Evolutionary conservation across 2,888 invertebrate species (phyloP), one percentile per base, ranked within the genome.

Genomic region (Melolontha melolontha): DNA sequence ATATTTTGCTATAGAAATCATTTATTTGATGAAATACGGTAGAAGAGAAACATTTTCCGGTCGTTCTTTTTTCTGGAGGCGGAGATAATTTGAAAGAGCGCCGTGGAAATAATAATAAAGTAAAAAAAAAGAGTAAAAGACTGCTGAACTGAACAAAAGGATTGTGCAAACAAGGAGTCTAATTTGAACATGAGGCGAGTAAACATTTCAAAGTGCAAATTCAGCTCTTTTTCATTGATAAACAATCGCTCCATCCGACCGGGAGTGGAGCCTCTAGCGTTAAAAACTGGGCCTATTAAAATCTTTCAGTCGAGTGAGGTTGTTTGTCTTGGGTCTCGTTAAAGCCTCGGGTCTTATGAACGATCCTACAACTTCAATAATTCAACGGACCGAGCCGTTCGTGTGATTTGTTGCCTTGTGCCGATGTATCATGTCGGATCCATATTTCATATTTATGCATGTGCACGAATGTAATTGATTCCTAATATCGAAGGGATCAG

Each of bases 221-320:
- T 79, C 77, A 75, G 77, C 79, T 76, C 74, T 76, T 77, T 76
- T 75, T 73, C 76, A 73, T 74, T 76, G 74, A 79, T 78, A 79
- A 79, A 78, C 77, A 79, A 78, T 78, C 75, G 73, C 73, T 75
- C 72, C 72, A 74, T 72, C 74, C 71, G 70, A 72, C 73, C 72
- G 75, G 72, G 71, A 72, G 74, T 66, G 47, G 39, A 50, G 75
- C 79, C 77, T 76, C 74, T 72, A 78, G 80, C 77, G 73, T 74
- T 78, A 82, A 82, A 82, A 83, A 82, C 80, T 81, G 79, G 82
- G 76, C 77, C 82, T 79, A 83, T 83, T 83, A 83, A 83, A 83
- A 81, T 82, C 81, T 82, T 81, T 82, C 82, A 81, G 80, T 81
- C 78, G 77, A 79, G 76, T 81, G 80, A 78, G 76, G 78, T 78